Percentiles rank a stretch among this genome's conserved stretches.
These are phyloP conservation scores for Elysia crispata DNA, from an alignment of 2,888 invertebrate species.

Conservation along the genomic window DNA sequence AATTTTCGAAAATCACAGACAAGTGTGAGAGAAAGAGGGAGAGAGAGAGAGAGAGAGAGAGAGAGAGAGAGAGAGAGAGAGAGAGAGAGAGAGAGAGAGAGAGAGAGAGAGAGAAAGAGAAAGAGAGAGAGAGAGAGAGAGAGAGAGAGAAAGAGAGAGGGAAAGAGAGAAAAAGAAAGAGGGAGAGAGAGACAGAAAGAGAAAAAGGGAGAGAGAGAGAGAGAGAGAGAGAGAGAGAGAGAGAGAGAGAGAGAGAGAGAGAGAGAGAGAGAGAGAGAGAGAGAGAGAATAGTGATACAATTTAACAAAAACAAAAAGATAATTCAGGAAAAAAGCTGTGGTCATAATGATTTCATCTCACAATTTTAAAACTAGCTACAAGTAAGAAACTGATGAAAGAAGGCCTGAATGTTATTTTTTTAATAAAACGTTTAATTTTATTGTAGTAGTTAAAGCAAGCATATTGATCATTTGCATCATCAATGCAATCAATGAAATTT, in stretches of 20 bases:
- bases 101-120: not conserved
- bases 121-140: not conserved
- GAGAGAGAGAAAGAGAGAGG: constrained; percentile 10
- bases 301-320: not conserved
- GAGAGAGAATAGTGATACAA: not conserved
- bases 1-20: not conserved
- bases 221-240: not conserved
- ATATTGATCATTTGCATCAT: too few species aligned
- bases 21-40: not conserved
- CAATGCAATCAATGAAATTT: too few species aligned
- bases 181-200: not conserved
- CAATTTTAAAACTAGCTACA: too few species aligned
- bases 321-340: not conserved
- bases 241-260: not conserved
- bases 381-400: too few species aligned
- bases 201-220: not conserved
- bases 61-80: constrained; percentile 9
- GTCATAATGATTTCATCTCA: not conserved
- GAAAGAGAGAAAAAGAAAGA: not conserved
- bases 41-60: constrained; percentile 9
- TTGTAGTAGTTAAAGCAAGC: too few species aligned
- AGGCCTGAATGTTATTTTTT: too few species aligned
- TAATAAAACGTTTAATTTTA: too few species aligned
- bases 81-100: not conserved
- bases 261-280: not conserved